Evolutionary conservation across 1,140 invertebrate species (phyloP).

Genomic region (Stegodyphus mimosarum): DNA sequence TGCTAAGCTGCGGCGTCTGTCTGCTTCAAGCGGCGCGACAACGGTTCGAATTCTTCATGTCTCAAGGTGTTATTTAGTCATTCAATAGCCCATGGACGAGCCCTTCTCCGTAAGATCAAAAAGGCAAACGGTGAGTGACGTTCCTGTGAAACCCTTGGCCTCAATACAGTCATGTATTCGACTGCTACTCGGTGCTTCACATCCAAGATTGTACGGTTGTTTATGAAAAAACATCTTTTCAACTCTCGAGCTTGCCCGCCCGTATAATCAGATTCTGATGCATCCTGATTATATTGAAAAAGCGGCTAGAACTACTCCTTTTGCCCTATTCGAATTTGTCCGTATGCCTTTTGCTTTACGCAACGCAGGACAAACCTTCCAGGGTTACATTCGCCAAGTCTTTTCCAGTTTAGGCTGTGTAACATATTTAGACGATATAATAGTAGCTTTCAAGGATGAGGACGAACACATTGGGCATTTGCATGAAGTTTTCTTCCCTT

Average conservation of each 20-base stretch:
- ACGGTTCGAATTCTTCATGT: conserved; percentile 62
- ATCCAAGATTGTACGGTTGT: conserved; percentile 42
- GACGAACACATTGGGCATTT: conserved; percentile 66
- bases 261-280: background rate
- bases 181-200: conserved; percentile 67
- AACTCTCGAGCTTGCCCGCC: background rate
- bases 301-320: conserved; percentile 63
- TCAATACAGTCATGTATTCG: conserved; percentile 69
- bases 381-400: conserved; percentile 59
- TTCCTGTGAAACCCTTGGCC: conserved; percentile 68
- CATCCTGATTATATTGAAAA: conserved; percentile 28
- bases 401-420: conserved; percentile 65
- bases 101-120: conserved; percentile 68
- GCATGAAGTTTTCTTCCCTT: conserved; percentile 64
- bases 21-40: conserved; percentile 63
- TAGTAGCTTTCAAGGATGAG: conserved; percentile 61
- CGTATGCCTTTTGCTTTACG: conserved; percentile 61
- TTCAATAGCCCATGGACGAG: conserved; percentile 69
- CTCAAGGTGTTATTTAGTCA: conserved; percentile 65
- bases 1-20: conserved; percentile 65
- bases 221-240: conserved; percentile 24
- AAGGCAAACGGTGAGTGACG: conserved; percentile 68
- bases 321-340: conserved; percentile 67
- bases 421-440: conserved; percentile 66
- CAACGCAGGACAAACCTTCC: conserved; percentile 1